Conservation (phyloP, 1,140 invertebrate species). For the Neodiprion fabricii region DNA sequence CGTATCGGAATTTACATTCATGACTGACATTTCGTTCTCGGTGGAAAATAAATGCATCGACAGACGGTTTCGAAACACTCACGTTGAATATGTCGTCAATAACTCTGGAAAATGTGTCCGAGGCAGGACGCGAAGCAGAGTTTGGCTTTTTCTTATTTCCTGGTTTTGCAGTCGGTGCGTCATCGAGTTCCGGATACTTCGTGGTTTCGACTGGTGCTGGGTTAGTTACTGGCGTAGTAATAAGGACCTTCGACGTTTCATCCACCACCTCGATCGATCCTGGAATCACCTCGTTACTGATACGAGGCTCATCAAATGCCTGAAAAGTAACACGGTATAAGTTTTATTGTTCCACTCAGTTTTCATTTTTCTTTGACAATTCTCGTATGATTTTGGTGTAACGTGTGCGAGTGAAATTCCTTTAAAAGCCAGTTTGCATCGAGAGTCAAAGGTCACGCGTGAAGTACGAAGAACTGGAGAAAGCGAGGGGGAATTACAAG, state of each 20-base stretch:
- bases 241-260: neutral
- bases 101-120: neutral
- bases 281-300: slow-evolving; percentile 13
- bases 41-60: no score
- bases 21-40: no score
- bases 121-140: neutral
- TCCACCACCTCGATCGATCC: neutral
- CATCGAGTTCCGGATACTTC: neutral
- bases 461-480: no score
- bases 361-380: neutral
- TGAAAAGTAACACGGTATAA: neutral
- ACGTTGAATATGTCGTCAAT: slow-evolving; percentile 13
- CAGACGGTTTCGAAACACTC: neutral
- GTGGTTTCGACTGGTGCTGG: neutral
- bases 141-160: neutral
- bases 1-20: no score
- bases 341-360: neutral
- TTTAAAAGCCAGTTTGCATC: no score
- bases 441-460: no score
- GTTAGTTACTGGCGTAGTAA: neutral
- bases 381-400: no score
- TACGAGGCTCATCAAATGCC: neutral
- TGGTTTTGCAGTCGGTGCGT: neutral
- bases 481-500: no score
- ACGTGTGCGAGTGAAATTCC: no score